Evolutionary conservation across 2,113 vertebrate species (phyloP).

Genomic region (Chaetura pelagica): DNA sequence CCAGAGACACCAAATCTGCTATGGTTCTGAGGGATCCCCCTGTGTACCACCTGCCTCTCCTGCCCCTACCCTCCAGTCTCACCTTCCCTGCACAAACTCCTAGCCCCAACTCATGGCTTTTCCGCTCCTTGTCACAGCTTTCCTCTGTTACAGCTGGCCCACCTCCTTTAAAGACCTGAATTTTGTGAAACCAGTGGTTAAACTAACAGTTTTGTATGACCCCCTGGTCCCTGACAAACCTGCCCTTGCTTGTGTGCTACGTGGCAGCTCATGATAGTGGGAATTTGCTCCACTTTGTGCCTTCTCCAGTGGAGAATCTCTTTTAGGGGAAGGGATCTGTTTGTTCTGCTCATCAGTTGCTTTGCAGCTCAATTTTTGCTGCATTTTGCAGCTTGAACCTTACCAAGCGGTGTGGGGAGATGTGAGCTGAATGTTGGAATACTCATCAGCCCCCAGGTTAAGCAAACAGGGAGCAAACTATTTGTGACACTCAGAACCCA

Average conservation of each 20-base stretch:
- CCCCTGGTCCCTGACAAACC: rapidly evolving
- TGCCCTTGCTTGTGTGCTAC: rapidly evolving
- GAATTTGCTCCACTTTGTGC: not conserved
- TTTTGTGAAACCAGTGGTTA: not conserved
- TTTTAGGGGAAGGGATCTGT: not conserved
- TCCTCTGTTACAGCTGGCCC: not conserved
- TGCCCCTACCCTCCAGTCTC: not conserved
- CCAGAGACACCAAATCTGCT: not conserved
- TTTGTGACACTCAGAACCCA: not conserved
- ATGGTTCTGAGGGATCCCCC: too few species aligned
- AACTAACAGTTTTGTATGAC: not conserved
- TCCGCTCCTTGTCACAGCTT: not conserved
- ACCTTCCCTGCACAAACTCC: not conserved
- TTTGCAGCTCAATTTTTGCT: not conserved
- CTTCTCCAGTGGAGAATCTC: not conserved
- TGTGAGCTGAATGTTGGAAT: not conserved
- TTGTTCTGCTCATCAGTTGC: not conserved
- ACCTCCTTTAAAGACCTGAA: not conserved
- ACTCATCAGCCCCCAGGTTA: not conserved
- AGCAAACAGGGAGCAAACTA: not conserved
- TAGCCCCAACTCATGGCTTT: not conserved
- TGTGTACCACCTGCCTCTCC: not conserved
- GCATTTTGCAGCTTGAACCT: not conserved
- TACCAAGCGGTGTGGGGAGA: not conserved
- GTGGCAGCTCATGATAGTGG: not conserved